Base-by-base conservation (phyloP, 2,113 vertebrate genomes). In the Tetraodon nigroviridis region DNA sequence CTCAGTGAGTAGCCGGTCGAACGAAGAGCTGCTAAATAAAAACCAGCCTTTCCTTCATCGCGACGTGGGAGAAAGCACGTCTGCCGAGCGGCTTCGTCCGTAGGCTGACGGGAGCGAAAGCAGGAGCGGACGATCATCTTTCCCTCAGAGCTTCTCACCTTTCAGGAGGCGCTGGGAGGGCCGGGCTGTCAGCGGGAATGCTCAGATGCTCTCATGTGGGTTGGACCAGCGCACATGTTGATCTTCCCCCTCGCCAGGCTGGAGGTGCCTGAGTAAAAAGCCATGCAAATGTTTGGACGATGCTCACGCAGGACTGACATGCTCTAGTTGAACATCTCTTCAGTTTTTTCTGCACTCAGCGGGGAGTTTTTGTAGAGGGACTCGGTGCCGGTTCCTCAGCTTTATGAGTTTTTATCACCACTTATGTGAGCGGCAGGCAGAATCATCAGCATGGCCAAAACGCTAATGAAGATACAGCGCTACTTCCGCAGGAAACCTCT, bases 401-500 rank as follows among this genome's bases (percentile, higher is more conserved):
- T 87, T 82, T 85, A 87, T 89, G 88, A 83, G 57, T 81, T 83
- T 74, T 75, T 61, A 58, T 73, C 62, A 60, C 69, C 51, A 68
- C 55, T 54, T 49, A 20, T 69, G 61, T 58, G 65, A 76, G 78
- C 47, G 78, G 81, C 73, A 72, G 68, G 69, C 62, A 83, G 74
- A 85, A 70, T 54, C 79, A 70, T 54, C 79, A 84, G 89, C 83
- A 99, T 99, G 95, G 94, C 93, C 88, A 94, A 94, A 76, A 79
- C 94, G 73, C 83, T 94, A 89, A 83, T 95, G 52, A 97, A 92
- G 77, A 92, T 98, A 83, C 95, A 97, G 82, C 91, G 95, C 55
- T 98, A 92, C 71, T 94, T 98, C 82, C 91, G 92, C 70, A 87
- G 95, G 61, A 96, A 90, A 65, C 96, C 96, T 0, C 72, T 97